Base-by-base conservation (phyloP, 2,888 invertebrate genomes). In the Microctonus hyperodae region DNA sequence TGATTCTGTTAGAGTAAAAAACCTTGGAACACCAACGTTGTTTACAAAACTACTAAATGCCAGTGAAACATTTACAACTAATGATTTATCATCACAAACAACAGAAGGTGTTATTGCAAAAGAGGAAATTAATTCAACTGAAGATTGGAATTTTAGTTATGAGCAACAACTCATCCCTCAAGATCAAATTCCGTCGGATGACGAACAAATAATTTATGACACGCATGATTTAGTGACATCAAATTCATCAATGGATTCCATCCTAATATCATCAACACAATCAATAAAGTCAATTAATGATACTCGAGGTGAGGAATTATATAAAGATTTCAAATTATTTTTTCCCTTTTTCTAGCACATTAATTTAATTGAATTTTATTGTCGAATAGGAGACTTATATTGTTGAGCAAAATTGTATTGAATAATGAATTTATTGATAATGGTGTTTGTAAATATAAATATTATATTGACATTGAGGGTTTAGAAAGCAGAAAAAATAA, bases 21-120 rank as follows among this genome's bases (percentile, higher is more conserved):
- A 40, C 3, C 44, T 56, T 22, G 56, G 16, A 22, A 44, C 20
- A 48, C 60, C 68, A 40, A 64, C 33, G n/a, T 23, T 60, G 63
- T 66, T 68, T 64, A 66, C 22, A 20, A 55, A 50, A 56, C 40
- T 44, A 28, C 11, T 44, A n/a, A 55, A 62, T 65, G 63, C 57
- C 50, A 60, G 48, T 50, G 65, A 48, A 51, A 51, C 37, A 13
- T 28, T 53, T 33, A 11, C n/a, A 9, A 25, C 40, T 23, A 51
- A 16, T 53, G 20, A 20, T 62, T 28, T 33, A 5, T 6, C 31
- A 25, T 6, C 31, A 25, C 23, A n/a, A 33, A 11, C 25, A 51
- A 16, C 51, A 22, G 13, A 35, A 51, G 31, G 10, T 4, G 35
- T 2, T 33, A 51, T 33, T 60, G 22, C 28, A 60, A 5, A 48